A percentile compares a stretch with the other conserved stretches of the same genome.
Conservation (phyloP, 2,797 vertebrate species). For the Numenius phaeopus region DNA sequence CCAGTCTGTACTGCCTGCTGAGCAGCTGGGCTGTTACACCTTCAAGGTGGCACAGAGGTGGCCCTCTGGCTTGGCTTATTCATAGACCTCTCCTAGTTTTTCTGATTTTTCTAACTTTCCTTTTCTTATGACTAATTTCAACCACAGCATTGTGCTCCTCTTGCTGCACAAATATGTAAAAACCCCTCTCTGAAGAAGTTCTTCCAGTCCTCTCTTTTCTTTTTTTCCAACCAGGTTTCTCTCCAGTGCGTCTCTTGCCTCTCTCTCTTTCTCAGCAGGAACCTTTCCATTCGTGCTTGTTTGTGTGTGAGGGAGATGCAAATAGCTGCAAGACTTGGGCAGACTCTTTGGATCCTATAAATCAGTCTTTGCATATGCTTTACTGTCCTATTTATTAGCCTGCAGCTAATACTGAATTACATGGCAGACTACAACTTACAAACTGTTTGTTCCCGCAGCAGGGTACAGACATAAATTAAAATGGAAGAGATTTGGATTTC, state of each 20-base stretch:
- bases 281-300: background rate
- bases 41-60: background rate
- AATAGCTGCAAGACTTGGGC: conserved; percentile 34
- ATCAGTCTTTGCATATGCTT: conserved; percentile 20
- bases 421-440: conserved; percentile 1
- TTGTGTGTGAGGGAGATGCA: conserved; percentile 26
- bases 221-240: background rate
- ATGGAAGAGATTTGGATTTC: conserved; percentile 63
- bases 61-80: background rate
- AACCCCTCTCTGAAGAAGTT: background rate
- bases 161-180: background rate
- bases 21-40: rapidly evolving
- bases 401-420: conserved; percentile 31
- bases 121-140: background rate
- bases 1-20: background rate
- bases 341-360: background rate
- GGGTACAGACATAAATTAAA: conserved; percentile 63
- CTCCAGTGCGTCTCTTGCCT: background rate
- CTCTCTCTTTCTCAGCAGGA: background rate
- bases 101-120: background rate
- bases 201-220: background rate
- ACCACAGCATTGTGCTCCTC: background rate
- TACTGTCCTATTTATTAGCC: conserved; percentile 48
- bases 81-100: background rate
- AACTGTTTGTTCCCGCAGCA: conserved; percentile 71